Percentiles rank a stretch among this genome's conserved stretches.
Evolutionary conservation across 2,113 vertebrate species (phyloP).

Genomic region (Tragelaphus imberbis): DNA sequence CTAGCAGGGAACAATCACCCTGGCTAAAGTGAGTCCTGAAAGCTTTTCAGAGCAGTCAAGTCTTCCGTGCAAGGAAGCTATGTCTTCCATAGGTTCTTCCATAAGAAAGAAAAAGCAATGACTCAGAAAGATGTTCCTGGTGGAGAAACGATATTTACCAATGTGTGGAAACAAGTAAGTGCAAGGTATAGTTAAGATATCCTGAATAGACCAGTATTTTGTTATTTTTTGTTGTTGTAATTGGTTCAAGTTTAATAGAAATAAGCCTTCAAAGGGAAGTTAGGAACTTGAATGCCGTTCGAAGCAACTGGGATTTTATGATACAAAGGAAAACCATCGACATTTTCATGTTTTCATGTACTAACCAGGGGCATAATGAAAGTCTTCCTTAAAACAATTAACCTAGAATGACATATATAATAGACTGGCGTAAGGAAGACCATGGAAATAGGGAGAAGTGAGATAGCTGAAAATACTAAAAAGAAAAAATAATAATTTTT

Average conservation of each 20-base stretch:
- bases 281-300: not conserved
- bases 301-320: not conserved
- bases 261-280: not conserved
- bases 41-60: not conserved
- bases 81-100: not conserved
- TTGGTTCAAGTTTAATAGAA: not conserved
- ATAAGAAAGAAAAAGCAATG: not conserved
- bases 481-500: not conserved
- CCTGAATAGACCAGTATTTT: not conserved
- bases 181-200: not conserved
- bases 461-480: not conserved
- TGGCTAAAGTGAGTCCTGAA: not conserved
- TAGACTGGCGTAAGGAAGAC: not conserved
- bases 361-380: not conserved
- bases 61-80: not conserved
- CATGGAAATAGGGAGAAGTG: not conserved
- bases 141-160: not conserved
- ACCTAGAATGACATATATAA: not conserved
- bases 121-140: not conserved
- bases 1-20: not conserved
- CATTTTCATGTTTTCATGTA: not conserved
- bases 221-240: not conserved
- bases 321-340: not conserved
- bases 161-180: not conserved
- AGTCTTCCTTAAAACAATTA: not conserved